These are phyloP conservation scores for Etheostoma nigrum DNA, from an alignment of 2,797 vertebrate species.

Conservation along the genomic window DNA sequence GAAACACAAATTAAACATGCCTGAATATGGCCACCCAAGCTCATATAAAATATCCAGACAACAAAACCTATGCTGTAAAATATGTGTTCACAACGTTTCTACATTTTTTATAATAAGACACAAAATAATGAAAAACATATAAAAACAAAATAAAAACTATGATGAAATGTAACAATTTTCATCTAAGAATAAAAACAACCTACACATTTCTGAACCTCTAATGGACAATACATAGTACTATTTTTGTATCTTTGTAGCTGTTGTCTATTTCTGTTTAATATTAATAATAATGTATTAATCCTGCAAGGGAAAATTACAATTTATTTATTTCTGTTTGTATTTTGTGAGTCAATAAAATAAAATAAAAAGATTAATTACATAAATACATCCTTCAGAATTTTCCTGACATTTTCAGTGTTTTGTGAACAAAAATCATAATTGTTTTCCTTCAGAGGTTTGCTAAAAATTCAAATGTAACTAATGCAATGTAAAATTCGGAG, in stretches of 20 bases:
- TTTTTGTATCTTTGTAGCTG: too few relatives aligned
- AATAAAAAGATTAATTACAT: neutral
- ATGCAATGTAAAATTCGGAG: neutral
- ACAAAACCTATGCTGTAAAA: neutral
- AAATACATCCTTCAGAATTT: too few relatives aligned
- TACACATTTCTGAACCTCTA: neutral
- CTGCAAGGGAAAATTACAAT: too few relatives aligned
- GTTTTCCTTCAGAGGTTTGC: neutral
- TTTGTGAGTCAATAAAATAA: too few relatives aligned
- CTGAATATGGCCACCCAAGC: neutral
- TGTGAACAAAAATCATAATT: too few relatives aligned
- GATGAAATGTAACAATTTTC: neutral
- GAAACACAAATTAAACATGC: constrained; percentile 17
- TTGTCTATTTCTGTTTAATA: too few relatives aligned
- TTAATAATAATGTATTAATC: too few relatives aligned
- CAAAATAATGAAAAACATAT: neutral
- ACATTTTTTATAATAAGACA: neutral
- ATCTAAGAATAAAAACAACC: neutral
- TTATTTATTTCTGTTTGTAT: too few relatives aligned
- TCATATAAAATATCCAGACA: neutral
- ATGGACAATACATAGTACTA: neutral
- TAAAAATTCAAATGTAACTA: neutral
- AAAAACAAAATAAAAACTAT: neutral
- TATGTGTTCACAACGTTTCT: neutral
- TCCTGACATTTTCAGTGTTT: too few relatives aligned